phyloP scores from a whole-genome alignment of 2,113 vertebrate species.

The Phalacrocorax carbo region DNA sequence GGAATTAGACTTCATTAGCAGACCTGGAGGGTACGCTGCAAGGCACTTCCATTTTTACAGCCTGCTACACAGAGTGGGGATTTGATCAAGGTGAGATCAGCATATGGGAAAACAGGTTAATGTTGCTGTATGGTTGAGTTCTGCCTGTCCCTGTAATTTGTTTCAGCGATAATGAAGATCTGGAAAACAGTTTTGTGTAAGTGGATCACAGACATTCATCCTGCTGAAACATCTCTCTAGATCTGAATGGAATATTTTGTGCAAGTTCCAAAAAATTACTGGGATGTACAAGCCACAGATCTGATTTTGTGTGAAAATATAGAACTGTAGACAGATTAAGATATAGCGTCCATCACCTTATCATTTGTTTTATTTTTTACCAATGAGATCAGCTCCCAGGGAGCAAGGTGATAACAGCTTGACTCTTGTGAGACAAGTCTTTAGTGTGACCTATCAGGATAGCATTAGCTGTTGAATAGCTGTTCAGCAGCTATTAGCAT shows the following conservation, averaged over 20 bases:
- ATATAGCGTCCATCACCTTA: background rate
- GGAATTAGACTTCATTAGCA: background rate
- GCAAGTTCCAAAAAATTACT: background rate
- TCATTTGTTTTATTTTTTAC: background rate
- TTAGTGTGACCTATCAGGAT: background rate
- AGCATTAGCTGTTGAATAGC: conserved; percentile 5
- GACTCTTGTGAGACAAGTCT: background rate
- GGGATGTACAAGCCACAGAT: background rate
- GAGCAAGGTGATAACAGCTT: background rate
- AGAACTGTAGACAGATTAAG: background rate
- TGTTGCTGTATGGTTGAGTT: background rate
- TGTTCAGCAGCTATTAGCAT: background rate
- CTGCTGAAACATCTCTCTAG: background rate
- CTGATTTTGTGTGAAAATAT: background rate
- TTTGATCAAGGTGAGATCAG: conserved; percentile 5
- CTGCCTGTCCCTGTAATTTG: background rate
- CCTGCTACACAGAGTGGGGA: background rate
- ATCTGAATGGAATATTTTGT: background rate
- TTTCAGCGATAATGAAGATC: background rate
- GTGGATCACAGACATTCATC: background rate
- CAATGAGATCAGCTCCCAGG: background rate
- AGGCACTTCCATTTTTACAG: background rate
- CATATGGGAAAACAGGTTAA: background rate
- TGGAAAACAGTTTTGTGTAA: background rate
- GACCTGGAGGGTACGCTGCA: background rate